Conservation (phyloP, 2,113 vertebrate genomes). For the Vulpes lagopus region DNA sequence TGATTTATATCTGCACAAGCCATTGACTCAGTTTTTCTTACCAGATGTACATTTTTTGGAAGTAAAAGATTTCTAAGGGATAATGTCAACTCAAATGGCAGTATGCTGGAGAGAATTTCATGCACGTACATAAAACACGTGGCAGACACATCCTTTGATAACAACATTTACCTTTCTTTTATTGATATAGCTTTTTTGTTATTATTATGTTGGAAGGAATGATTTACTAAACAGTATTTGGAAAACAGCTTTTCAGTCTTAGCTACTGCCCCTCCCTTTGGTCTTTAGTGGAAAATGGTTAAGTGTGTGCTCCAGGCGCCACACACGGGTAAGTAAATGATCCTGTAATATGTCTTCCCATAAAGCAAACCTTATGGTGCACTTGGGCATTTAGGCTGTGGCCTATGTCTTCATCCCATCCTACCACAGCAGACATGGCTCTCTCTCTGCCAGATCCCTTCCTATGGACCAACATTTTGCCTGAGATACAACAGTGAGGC, state of each 20-base stretch:
- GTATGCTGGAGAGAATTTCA: neutral
- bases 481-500: neutral
- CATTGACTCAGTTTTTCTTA: conserved; percentile 18
- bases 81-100: neutral
- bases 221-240: neutral
- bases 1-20: neutral
- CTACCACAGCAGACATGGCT: neutral
- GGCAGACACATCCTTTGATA: neutral
- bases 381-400: neutral
- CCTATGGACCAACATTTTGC: neutral
- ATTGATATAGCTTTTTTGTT: neutral
- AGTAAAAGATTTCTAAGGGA: neutral
- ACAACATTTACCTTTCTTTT: neutral
- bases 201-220: neutral
- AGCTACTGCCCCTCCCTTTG: neutral
- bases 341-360: neutral
- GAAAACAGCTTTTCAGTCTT: neutral
- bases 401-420: neutral
- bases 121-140: neutral
- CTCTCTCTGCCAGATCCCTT: neutral
- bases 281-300: neutral
- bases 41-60: neutral
- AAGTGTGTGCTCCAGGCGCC: neutral
- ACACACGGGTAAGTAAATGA: neutral
- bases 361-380: neutral